Evolutionary conservation across 2,888 invertebrate species (phyloP), one percentile per base, ranked within the genome.

Genomic region (Agelastica alni): DNA sequence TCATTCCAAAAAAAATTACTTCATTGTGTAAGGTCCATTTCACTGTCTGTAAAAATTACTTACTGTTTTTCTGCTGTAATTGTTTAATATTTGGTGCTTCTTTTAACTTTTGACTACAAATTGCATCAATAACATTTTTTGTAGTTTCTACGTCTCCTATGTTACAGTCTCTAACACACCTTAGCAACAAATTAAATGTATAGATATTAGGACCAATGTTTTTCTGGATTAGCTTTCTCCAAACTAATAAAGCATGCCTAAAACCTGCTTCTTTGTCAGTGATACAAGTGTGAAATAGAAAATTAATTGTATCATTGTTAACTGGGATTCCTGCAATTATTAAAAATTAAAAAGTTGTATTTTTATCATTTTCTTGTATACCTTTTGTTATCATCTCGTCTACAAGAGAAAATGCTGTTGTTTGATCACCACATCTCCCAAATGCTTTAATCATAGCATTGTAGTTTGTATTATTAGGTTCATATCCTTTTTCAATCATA

Each of bases 371-470:
- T 16, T 7, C 9, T 3, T 10, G 14, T 5, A 41, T 49, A 32
- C 53, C 77, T 53, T 85, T 85, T 34, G 83, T 78, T 2, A 80
- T 69, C 89, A 95, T 92, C 79, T 93, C 91, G 78, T 96, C 95
- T 1, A 88, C 89, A 51, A 96, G 74, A 70, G 81, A 72, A 75
- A 94, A 95, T 1, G 95, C 91, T 28, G 85, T 86, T 52, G 82
- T 70, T 12, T 93, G 72, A 72, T 93, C 89, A 0, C 90, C 89
- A 76, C 90, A 89, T 55, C 88, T 80, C 0, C 93, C 93, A 78
- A 91, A 96, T 1, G 93, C 92, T 80, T 93, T 95, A 22, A 96
- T 91, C 88, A 96, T 90, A 2, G 89, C 85, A 79, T 94, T 88
- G 70, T 91, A 95, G 69, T 89, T 91, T 4, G 85, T 84, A 1